Base-by-base conservation (phyloP, 2,797 vertebrate species). In the Molossus alvarezi region DNA sequence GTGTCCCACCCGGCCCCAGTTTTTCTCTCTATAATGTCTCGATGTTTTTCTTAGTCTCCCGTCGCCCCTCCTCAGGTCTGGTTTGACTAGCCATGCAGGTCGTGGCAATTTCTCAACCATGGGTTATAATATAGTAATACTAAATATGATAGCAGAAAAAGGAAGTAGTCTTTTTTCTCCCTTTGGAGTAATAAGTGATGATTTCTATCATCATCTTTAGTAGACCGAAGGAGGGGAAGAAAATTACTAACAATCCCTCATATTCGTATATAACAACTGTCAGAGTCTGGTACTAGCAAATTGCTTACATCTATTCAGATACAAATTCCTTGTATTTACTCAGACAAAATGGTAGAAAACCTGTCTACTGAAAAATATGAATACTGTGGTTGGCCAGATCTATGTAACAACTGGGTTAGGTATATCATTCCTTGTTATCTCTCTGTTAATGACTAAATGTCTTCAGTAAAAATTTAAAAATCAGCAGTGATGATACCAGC, bases 71-170 rank as follows among this genome's bases (percentile, higher is more conserved):
- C 33, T 33, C 33, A 33, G 33, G 33, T 33, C 33, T 33, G 33
- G 33, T 33, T 33, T 33, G 33, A 33, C 33, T 33, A 33, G 33
- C 33, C 33, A 33, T 33, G 33, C 33, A 33, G 33, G 33, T 33
- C 33, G 33, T 3, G 33, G 33, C 33, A 33, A 33, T 33, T 33
- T 60, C 4, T 48, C 27, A 65, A 53, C 18, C 15, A 65, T 12
- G 2, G 33, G 33, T 33, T 33, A 18, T 37, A 87, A 71, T 62
- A 27, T 77, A 72, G 48, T 25, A 67, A 57, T 27, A 57, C 6
- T 51, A 86, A 86, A 75, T 69, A 33, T 87, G 83, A 72, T 37
- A 73, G 13, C 21, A 79, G 10, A 77, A 72, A 93, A 85, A 86
- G 3, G 20, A 57, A 65, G 51, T 51, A 80, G 17, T 29, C 2